A percentile compares a stretch with the other conserved stretches of the same genome.
Evolutionary conservation across 2,113 vertebrate species (phyloP).

Genomic region (Cyanistes caeruleus): DNA sequence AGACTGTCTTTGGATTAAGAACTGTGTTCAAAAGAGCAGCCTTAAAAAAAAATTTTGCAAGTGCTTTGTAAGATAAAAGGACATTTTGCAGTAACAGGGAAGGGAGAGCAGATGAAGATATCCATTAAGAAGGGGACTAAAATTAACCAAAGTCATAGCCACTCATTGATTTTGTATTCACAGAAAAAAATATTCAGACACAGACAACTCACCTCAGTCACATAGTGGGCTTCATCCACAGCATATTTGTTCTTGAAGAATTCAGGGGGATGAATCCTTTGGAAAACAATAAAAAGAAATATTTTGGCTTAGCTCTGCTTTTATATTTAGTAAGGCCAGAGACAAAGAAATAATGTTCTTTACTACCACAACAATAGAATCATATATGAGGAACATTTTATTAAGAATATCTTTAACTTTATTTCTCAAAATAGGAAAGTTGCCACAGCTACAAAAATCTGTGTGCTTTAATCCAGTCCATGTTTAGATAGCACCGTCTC

Average conservation of each 20-base stretch:
- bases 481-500: neutral
- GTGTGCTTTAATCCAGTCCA: neutral
- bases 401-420: neutral
- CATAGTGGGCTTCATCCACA: slow-evolving; percentile 84
- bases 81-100: neutral
- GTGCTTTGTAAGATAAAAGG: neutral
- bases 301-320: neutral
- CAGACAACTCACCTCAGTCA: slow-evolving; percentile 81
- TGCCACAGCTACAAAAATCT: neutral
- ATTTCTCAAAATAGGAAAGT: neutral
- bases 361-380: neutral
- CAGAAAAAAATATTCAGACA: neutral
- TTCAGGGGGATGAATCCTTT: slow-evolving; percentile 88
- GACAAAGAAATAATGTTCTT: neutral
- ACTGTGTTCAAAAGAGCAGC: neutral
- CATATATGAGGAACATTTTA: neutral
- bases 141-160: neutral
- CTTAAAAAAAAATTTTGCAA: neutral
- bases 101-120: neutral
- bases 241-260: slow-evolving; percentile 90
- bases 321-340: neutral
- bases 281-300: slow-evolving; percentile 46
- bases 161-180: neutral
- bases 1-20: neutral
- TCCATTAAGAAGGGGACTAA: neutral